Evolutionary conservation across 2,888 invertebrate genomes (phyloP).

Genomic region (Dromius quadrimaculatus): DNA sequence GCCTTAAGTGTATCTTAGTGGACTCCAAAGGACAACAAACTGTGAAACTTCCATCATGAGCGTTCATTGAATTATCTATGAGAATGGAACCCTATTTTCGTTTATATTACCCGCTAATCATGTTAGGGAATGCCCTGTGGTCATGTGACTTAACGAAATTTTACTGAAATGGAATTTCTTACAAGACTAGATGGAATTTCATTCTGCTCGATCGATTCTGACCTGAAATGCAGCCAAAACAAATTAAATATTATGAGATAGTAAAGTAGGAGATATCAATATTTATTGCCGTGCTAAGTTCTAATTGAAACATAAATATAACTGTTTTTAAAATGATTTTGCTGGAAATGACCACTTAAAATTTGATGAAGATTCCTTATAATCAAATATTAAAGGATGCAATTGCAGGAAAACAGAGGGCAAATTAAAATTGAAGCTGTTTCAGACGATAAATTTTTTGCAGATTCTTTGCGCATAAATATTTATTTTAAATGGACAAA

Average conservation of each 20-base stretch:
- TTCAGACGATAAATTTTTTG: too few species aligned
- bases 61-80: conserved; percentile 39
- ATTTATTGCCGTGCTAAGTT: not conserved
- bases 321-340: not conserved
- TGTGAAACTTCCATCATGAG: conserved; percentile 25
- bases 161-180: conserved; percentile 24
- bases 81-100: conserved; percentile 41
- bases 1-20: too few species aligned
- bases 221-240: conserved; percentile 4
- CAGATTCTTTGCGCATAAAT: too few species aligned
- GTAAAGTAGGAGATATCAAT: not conserved
- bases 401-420: too few species aligned
- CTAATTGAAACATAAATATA: not conserved
- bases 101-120: conserved; percentile 36
- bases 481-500: too few species aligned
- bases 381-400: too few species aligned
- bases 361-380: not conserved
- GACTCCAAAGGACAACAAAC: not conserved
- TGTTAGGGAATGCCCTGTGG: conserved; percentile 32
- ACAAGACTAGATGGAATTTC: conserved; percentile 7
- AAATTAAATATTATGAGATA: not conserved
- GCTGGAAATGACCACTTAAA: not conserved
- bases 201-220: conserved; percentile 3
- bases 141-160: conserved; percentile 25
- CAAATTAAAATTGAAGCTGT: too few species aligned